phyloP scores from a whole-genome alignment of 1,140 invertebrate species.

The Aricia agestis region DNA sequence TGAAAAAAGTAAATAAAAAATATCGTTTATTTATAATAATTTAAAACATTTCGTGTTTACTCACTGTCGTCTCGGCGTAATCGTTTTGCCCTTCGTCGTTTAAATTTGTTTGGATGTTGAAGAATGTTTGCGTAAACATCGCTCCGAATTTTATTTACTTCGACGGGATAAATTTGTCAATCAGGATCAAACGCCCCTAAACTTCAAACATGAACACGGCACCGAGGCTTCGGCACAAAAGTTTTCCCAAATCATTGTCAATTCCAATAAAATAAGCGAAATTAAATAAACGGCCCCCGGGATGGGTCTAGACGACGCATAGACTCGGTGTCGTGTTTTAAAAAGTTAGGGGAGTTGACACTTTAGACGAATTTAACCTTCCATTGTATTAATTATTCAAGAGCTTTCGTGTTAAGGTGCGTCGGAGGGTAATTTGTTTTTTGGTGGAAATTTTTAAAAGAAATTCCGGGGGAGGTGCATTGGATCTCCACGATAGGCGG shows the following conservation, averaged over 20 bases:
- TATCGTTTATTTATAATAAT: constrained; percentile 5
- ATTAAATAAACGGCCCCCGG: constrained; percentile 68
- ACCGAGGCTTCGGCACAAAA: constrained; percentile 44
- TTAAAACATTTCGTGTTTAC: background rate
- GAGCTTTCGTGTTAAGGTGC: constrained; percentile 68
- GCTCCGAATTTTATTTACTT: constrained; percentile 56
- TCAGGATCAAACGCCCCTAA: constrained; percentile 62
- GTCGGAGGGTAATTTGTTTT: constrained; percentile 70
- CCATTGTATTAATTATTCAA: constrained; percentile 76
- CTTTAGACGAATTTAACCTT: constrained; percentile 71
- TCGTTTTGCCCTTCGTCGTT: constrained; percentile 42
- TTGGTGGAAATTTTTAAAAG: constrained; percentile 53
- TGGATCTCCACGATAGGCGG: constrained; percentile 43
- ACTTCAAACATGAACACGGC: constrained; percentile 45
- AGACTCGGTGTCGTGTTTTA: constrained; percentile 69
- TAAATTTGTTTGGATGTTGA: constrained; percentile 47
- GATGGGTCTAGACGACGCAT: constrained; percentile 64
- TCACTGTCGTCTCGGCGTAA: background rate
- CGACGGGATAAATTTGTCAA: constrained; percentile 63
- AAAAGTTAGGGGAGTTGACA: constrained; percentile 72
- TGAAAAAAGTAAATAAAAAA: background rate
- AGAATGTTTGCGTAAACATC: constrained; percentile 44
- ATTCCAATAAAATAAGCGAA: constrained; percentile 67
- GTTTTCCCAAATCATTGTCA: constrained; percentile 67
- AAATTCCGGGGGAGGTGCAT: constrained; percentile 64